phyloP scores from a whole-genome alignment of 2,888 invertebrate genomes.

The Andrena trimmerana region DNA sequence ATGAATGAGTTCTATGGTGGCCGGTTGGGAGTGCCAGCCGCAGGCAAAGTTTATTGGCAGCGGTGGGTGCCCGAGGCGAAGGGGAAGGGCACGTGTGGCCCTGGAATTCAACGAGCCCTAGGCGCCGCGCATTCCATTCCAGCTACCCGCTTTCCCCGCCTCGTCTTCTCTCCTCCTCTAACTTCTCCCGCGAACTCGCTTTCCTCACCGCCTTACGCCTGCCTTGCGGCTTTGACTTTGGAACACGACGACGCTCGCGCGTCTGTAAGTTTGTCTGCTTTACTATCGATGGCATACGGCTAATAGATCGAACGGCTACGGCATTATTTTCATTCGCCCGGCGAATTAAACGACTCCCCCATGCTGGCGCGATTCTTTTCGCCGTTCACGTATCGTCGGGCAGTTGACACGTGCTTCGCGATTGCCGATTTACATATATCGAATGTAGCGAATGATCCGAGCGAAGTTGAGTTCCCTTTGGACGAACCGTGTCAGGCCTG shows the following conservation, averaged over 20 bases:
- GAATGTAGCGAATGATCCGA: slow-evolving; percentile 7
- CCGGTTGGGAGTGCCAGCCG: slow-evolving; percentile 77
- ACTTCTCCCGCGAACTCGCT: slow-evolving; percentile 70
- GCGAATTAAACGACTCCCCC: neutral
- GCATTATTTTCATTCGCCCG: slow-evolving; percentile 19
- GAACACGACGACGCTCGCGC: slow-evolving; percentile 59
- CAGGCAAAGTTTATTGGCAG: slow-evolving; percentile 83
- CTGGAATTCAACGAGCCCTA: slow-evolving; percentile 87
- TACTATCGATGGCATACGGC: slow-evolving; percentile 29
- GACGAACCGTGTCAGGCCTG: slow-evolving; percentile 66
- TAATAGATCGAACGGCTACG: neutral
- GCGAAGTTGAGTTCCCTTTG: slow-evolving; percentile 16
- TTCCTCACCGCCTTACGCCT: slow-evolving; percentile 73
- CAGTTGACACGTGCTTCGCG: too few species aligned
- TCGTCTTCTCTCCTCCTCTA: slow-evolving; percentile 45
- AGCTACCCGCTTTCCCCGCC: slow-evolving; percentile 68
- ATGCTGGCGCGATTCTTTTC: too few species aligned
- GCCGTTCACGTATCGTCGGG: too few species aligned
- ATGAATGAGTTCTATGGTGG: slow-evolving; percentile 86
- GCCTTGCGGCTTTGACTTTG: slow-evolving; percentile 72
- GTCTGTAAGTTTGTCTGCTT: neutral
- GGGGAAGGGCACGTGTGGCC: slow-evolving; percentile 83
- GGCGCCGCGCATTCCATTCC: slow-evolving; percentile 87
- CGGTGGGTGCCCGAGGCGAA: slow-evolving; percentile 77
- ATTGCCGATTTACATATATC: too few species aligned